A percentile compares a stretch with the other conserved stretches of the same genome.
Conservation (phyloP, 2,797 vertebrate species). For the Petrocephalus sullivani region DNA sequence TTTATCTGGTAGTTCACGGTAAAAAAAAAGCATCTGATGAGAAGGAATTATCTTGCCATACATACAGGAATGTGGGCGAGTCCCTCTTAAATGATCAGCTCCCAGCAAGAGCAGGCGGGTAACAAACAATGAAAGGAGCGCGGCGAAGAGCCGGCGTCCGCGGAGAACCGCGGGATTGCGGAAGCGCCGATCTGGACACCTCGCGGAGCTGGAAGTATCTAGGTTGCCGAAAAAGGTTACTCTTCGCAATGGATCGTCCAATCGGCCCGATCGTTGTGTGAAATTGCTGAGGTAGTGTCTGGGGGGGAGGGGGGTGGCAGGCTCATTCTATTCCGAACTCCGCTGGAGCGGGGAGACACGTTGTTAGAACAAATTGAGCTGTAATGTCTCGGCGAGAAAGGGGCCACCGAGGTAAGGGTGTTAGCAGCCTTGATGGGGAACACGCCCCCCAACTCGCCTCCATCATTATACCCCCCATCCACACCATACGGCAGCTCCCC, state of each 20-base stretch:
- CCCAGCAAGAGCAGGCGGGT: not conserved
- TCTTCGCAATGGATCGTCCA: not conserved
- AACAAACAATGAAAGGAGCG: not conserved
- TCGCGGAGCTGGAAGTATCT: not conserved
- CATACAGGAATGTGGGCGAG: not conserved
- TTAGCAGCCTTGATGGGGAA: not conserved
- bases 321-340: not conserved
- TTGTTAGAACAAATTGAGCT: conserved; percentile 12
- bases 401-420: not conserved
- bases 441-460: not conserved
- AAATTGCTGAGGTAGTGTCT: not conserved
- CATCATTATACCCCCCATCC: not conserved
- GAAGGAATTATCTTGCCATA: not conserved
- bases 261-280: not conserved
- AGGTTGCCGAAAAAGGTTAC: not conserved
- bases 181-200: not conserved
- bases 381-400: not conserved
- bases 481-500: not conserved
- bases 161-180: too few species aligned
- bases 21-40: not conserved
- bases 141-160: not conserved
- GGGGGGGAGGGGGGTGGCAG: not conserved
- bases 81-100: not conserved
- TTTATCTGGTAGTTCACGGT: not conserved
- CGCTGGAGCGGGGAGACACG: not conserved